Conservation (phyloP, 1,140 invertebrate genomes). For the Penaeus indicus region DNA sequence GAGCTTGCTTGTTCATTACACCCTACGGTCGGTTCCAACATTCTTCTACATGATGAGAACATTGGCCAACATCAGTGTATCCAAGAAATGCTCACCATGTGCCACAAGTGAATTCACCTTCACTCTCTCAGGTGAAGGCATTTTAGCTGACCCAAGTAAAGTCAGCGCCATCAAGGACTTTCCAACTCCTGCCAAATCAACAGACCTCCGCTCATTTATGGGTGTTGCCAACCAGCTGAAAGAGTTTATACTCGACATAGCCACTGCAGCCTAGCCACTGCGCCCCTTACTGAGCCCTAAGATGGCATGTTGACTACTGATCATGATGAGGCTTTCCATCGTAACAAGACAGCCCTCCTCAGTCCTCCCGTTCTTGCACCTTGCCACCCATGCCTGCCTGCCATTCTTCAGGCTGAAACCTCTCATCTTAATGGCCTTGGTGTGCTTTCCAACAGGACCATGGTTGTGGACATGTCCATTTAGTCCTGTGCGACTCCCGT, state of each 20-base stretch:
- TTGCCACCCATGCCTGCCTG: neutral
- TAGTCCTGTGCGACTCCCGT: no score
- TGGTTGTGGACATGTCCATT: no score
- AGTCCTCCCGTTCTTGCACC: no score
- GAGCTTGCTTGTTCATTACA: no score
- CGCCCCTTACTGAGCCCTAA: neutral
- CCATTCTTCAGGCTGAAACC: no score
- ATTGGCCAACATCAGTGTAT: neutral
- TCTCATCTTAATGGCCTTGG: no score
- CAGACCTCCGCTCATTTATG: neutral
- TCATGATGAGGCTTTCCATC: neutral
- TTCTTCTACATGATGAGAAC: neutral
- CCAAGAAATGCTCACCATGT: neutral
- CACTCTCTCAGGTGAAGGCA: no score
- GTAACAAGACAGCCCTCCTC: no score
- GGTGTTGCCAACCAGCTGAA: no score
- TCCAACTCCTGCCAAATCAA: neutral
- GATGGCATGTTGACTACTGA: neutral
- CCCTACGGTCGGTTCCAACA: no score
- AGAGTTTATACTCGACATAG: no score
- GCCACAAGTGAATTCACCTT: neutral
- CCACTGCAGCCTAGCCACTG: neutral
- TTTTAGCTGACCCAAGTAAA: neutral
- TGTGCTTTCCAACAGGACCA: no score
- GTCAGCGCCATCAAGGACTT: neutral